Evolutionary conservation across 2,888 invertebrate genomes (phyloP).

Genomic region (Pachymerium ferrugineum): DNA sequence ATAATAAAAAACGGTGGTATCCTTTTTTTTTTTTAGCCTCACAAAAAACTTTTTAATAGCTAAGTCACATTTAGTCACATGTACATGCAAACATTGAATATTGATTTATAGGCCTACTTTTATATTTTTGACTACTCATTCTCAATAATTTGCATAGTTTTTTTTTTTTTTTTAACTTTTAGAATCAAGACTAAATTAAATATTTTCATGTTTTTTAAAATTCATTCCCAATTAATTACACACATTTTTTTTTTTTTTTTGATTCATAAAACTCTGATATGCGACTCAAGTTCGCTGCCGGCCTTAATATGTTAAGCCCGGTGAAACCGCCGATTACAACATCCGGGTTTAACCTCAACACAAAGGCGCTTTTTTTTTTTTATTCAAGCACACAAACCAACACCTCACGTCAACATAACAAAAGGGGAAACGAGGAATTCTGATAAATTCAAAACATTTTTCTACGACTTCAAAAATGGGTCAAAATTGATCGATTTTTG

Average conservation of each 20-base stretch:
- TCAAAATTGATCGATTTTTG: no score
- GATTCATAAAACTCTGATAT: background rate
- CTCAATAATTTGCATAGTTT: conserved; percentile 13
- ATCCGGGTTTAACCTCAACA: no score
- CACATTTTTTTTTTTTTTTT: background rate
- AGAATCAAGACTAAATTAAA: background rate
- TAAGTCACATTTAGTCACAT: background rate
- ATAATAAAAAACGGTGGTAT: background rate
- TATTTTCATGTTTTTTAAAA: background rate
- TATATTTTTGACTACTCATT: background rate
- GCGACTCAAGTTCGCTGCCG: background rate
- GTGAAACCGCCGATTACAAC: no score
- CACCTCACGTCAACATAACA: no score
- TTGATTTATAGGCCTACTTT: conserved; percentile 15
- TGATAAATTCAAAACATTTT: background rate
- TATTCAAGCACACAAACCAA: no score
- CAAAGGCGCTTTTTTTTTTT: no score
- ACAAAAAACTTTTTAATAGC: no score
- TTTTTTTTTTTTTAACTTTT: background rate
- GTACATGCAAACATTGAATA: conserved; percentile 11
- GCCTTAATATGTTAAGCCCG: background rate
- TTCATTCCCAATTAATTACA: background rate
- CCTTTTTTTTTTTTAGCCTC: no score
- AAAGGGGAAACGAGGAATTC: no score
- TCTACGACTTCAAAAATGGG: no score